Percentiles rank a stretch among this genome's conserved stretches.
Conservation (phyloP, 2,797 vertebrate genomes). For the Microctenopoma lineatum region DNA sequence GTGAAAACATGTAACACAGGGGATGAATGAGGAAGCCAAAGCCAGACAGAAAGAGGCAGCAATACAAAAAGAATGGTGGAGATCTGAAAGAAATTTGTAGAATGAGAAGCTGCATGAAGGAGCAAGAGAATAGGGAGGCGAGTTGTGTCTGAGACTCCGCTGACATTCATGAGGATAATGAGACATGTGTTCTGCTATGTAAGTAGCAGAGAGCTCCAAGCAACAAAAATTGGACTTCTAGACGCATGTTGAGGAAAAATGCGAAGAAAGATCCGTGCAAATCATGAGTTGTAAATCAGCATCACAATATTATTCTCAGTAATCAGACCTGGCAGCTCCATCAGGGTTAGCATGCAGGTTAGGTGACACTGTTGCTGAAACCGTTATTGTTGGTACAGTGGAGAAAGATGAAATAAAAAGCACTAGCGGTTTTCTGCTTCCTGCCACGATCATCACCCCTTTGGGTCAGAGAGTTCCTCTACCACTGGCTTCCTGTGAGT, state of each 20-base stretch:
- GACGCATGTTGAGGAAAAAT: neutral
- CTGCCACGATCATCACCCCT: neutral
- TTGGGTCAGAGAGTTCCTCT: neutral
- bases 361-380: neutral
- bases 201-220: neutral
- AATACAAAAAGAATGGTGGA: slow-evolving; percentile 2
- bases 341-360: neutral
- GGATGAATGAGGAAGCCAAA: slow-evolving; percentile 15
- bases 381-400: neutral
- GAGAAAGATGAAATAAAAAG: neutral
- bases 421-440: slow-evolving; percentile 3
- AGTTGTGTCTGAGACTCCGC: neutral
- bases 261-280: neutral
- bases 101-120: neutral
- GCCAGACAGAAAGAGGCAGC: slow-evolving; percentile 13
- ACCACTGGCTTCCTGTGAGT: neutral
- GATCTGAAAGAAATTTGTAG: slow-evolving; percentile 11
- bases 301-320: neutral
- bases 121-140: neutral
- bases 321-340: neutral
- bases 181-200: slow-evolving; percentile 14
- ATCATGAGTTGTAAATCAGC: neutral
- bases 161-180: slow-evolving; percentile 29
- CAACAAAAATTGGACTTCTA: neutral
- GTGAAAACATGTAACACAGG: neutral